Conservation (phyloP, 2,113 vertebrate genomes). For the Tachycineta bicolor region DNA sequence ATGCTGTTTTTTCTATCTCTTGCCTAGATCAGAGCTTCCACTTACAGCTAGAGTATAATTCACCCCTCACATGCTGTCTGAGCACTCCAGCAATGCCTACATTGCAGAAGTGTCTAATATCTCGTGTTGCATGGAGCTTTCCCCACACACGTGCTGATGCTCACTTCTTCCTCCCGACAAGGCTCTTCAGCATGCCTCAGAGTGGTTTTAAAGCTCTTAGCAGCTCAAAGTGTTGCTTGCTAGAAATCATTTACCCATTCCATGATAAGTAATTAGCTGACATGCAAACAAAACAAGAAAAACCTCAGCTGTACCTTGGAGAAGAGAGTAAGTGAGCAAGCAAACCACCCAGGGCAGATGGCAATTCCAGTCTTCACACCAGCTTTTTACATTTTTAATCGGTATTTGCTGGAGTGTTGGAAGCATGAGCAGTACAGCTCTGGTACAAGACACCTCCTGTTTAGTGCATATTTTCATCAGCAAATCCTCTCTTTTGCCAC, state of each 20-base stretch:
- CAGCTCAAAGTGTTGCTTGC: neutral
- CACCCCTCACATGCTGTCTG: neutral
- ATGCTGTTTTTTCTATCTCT: neutral
- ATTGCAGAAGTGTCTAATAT: neutral
- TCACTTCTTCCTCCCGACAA: neutral
- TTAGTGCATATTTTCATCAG: neutral
- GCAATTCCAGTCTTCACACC: neutral
- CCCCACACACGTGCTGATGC: neutral
- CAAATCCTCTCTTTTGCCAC: neutral
- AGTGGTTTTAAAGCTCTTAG: neutral
- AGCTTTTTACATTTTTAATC: neutral
- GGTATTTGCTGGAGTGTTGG: neutral
- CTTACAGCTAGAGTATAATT: neutral
- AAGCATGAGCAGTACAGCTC: neutral
- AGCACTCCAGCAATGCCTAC: neutral
- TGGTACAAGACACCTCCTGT: neutral
- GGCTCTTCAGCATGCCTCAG: neutral
- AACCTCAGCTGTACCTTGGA: neutral
- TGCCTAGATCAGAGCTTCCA: neutral
- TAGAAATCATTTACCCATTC: neutral
- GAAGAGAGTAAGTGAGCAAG: neutral
- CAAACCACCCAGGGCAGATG: neutral
- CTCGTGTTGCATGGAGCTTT: neutral
- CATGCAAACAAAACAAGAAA: neutral
- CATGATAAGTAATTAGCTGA: neutral